phyloP scores from a whole-genome alignment of 1,140 invertebrate genomes.

The Rhagoletis pomonella region DNA sequence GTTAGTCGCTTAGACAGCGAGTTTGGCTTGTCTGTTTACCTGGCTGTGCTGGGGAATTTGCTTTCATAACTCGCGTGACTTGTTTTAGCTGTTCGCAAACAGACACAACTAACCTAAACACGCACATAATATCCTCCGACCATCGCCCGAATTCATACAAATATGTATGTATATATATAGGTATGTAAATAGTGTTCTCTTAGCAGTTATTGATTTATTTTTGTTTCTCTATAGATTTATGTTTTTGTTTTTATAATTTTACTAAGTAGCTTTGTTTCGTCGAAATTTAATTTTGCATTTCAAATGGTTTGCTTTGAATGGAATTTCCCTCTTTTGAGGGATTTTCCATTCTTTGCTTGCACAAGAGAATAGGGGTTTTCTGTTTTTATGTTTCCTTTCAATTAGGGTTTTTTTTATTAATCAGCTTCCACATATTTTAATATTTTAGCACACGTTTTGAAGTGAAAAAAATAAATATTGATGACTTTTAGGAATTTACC shows the following conservation, averaged over 20 bases:
- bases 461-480: no score
- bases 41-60: background rate
- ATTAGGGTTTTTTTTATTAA: no score
- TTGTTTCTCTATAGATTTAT: background rate
- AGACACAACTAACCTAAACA: background rate
- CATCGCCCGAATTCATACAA: no score
- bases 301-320: background rate
- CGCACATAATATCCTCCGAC: background rate
- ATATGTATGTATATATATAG: background rate
- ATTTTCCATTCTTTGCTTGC: background rate
- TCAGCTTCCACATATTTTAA: no score
- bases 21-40: background rate
- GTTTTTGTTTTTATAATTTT: background rate
- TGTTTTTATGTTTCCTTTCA: background rate
- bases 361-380: no score
- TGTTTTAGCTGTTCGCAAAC: background rate
- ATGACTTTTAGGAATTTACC: no score
- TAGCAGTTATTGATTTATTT: slow-evolving; percentile 30
- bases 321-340: slow-evolving; percentile 24
- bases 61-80: slow-evolving; percentile 13
- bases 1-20: no score
- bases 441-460: no score
- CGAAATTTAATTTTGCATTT: background rate
- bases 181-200: background rate
- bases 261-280: background rate